A percentile compares a stretch with the other conserved stretches of the same genome.
Conservation (phyloP, 2,797 vertebrate species). For the Tachyglossus aculeatus region DNA sequence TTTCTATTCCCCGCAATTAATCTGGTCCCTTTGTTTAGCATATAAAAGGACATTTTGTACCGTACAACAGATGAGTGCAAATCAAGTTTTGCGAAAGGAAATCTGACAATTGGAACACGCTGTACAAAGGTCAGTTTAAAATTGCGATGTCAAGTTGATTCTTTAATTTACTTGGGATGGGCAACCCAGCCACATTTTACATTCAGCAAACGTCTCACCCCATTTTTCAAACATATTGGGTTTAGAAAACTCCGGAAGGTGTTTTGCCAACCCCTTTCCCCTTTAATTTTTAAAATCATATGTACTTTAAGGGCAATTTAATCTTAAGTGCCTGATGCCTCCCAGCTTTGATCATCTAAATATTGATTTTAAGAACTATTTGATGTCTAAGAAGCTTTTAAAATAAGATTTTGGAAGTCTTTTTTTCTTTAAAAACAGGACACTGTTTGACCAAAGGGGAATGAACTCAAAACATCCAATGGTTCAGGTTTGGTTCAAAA, state of each 20-base stretch:
- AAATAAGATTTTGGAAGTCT: neutral
- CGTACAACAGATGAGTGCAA: too few relatives aligned
- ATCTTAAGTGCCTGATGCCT: too few relatives aligned
- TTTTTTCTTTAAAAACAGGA: neutral
- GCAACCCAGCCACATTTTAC: too few relatives aligned
- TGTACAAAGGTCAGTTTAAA: neutral
- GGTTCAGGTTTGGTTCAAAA: neutral
- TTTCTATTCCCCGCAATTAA: too few relatives aligned
- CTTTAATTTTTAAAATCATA: neutral
- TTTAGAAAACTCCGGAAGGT: neutral
- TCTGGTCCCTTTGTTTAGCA: too few relatives aligned
- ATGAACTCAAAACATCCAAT: neutral
- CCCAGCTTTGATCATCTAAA: too few relatives aligned
- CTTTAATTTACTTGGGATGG: neutral
- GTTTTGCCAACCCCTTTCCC: neutral
- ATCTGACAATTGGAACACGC: neutral
- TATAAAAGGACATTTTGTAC: too few relatives aligned
- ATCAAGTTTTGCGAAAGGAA: constrained; percentile 9
- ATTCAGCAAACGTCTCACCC: neutral
- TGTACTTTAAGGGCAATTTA: too few relatives aligned
- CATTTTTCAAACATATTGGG: neutral
- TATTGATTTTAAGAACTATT: neutral
- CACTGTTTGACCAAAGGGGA: neutral
- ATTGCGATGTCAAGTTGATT: neutral
- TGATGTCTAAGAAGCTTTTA: neutral